Percentiles rank a stretch among this genome's conserved stretches.
These are phyloP conservation scores for Mycteria americana DNA, from an alignment of 2,797 vertebrate genomes.

Conservation along the genomic window DNA sequence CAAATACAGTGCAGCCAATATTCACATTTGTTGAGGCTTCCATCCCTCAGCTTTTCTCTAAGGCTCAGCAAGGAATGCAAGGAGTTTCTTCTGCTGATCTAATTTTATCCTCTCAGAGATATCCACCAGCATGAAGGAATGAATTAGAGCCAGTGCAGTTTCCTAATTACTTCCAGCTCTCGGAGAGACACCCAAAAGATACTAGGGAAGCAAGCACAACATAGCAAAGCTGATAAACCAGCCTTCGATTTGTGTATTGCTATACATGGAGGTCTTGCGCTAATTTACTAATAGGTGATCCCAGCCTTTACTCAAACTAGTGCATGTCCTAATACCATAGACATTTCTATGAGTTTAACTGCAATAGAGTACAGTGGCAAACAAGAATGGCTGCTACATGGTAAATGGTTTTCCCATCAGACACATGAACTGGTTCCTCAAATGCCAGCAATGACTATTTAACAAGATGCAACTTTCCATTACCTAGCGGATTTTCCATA, in stretches of 20 bases:
- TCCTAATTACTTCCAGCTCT: conserved; percentile 31
- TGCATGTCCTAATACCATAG: not conserved
- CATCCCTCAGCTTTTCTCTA: conserved; percentile 29
- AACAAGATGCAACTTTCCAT: not conserved
- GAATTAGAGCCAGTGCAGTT: not conserved
- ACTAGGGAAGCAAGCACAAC: not conserved
- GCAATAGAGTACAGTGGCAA: not conserved
- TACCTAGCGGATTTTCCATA: not conserved
- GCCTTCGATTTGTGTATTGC: not conserved
- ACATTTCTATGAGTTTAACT: not conserved
- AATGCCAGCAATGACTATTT: not conserved
- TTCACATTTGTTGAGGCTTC: conserved; percentile 42
- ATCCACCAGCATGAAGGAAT: conserved; percentile 7
- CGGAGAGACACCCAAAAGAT: not conserved
- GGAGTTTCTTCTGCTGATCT: conserved; percentile 36
- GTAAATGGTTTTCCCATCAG: not conserved
- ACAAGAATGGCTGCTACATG: not conserved
- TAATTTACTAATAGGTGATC: not conserved
- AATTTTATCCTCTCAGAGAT: conserved; percentile 36
- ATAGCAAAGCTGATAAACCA: not conserved
- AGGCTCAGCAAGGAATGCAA: conserved; percentile 33
- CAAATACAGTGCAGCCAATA: conserved; percentile 44
- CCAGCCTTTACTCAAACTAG: not conserved
- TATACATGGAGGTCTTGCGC: not conserved
- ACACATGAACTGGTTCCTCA: not conserved